A percentile compares a stretch with the other conserved stretches of the same genome.
phyloP scores from a whole-genome alignment of 2,797 vertebrate genomes.

The Micropoecilia bifurca region DNA sequence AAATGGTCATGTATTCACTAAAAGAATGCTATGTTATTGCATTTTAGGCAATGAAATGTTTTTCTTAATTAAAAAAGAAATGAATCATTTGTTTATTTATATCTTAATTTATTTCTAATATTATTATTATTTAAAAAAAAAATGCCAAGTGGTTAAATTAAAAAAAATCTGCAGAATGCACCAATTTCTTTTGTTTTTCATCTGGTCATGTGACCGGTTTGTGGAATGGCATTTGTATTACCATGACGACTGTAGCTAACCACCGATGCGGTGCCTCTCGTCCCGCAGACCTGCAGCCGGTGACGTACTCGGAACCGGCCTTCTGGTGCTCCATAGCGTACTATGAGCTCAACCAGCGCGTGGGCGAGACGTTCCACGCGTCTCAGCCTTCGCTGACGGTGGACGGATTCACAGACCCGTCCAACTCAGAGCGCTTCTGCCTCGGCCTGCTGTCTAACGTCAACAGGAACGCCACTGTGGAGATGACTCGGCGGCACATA shows the following conservation, averaged over 20 bases:
- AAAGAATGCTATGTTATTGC: no score
- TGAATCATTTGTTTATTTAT: no score
- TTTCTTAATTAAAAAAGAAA: no score
- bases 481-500: constrained; percentile 99
- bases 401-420: constrained; percentile 97
- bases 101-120: no score
- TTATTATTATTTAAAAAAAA: no score
- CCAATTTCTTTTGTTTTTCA: no score
- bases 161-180: no score
- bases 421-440: constrained; percentile 97
- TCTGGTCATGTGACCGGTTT: neutral
- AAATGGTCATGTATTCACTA: no score
- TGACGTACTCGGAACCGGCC: constrained; percentile 97
- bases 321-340: constrained; percentile 99
- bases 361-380: constrained; percentile 98
- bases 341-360: constrained; percentile 97
- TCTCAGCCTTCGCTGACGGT: constrained; percentile 97
- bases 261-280: neutral
- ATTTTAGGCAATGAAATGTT: no score
- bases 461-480: constrained; percentile 97
- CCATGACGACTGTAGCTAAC: neutral
- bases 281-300: constrained; percentile 92
- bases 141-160: no score
- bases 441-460: constrained; percentile 96
- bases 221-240: neutral